phyloP scores from a whole-genome alignment of 2,797 vertebrate species.

The Mus minutoides region DNA sequence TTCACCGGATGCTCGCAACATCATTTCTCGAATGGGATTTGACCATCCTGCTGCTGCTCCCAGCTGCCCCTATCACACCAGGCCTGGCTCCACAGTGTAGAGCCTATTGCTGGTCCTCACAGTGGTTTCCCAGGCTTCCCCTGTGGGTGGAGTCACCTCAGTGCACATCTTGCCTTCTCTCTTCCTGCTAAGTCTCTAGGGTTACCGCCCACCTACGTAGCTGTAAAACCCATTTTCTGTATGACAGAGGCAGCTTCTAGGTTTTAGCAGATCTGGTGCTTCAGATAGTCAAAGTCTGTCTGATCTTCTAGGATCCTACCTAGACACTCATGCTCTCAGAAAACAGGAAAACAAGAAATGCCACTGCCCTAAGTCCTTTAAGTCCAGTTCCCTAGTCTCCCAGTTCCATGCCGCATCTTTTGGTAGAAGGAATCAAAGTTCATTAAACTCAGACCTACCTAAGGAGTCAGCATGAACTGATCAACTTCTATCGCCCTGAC shows the following conservation, averaged over 20 bases:
- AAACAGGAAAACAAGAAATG: slow-evolving; percentile 25
- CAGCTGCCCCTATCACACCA: background rate
- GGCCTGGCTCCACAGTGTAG: no score
- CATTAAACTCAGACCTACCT: background rate
- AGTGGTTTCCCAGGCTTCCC: no score
- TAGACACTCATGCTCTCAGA: background rate
- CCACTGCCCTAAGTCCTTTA: background rate
- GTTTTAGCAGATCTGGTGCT: background rate
- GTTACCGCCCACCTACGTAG: background rate
- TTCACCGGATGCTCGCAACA: background rate
- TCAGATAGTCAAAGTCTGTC: background rate
- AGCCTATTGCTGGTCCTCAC: no score
- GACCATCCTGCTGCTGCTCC: background rate
- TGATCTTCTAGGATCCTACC: background rate
- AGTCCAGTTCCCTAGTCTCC: background rate
- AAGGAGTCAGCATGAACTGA: background rate
- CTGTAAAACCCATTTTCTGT: background rate
- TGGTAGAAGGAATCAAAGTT: background rate
- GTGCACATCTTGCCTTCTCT: background rate
- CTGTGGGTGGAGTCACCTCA: background rate
- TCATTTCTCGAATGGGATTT: background rate
- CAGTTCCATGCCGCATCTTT: background rate
- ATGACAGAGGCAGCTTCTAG: background rate
- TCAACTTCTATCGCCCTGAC: background rate
- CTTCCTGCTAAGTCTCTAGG: background rate